Base-by-base conservation (phyloP, 2,888 invertebrate genomes). In the Dicycla oo region DNA sequence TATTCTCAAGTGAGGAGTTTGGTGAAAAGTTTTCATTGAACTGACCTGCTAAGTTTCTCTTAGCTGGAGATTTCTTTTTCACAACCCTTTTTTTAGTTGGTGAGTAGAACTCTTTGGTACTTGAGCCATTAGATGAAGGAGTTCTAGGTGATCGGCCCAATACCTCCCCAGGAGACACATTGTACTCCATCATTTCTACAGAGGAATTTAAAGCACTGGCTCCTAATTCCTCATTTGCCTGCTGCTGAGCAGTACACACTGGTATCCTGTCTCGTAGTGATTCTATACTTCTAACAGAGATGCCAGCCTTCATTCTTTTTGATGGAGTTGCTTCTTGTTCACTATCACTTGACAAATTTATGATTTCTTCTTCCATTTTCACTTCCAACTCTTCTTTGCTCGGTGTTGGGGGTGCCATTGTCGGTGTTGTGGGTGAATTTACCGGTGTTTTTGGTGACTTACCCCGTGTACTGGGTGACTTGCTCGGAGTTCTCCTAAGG, bases 41-140 rank as follows among this genome's bases (percentile, higher is more conserved):
- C 15, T 88, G 78, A 30, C 73, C 74, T 56, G 66, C 73, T 26
- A 95, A 88, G 78, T 90, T 93, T 66, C 88, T 91, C 66, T 91
- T 93, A 3, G 81, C 88, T 43, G 92, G 90, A 64, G 87, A 86
- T 61, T 71, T 90, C 69, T 89, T 87, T 23, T 73, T 65, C 0
- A 92, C 81, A 75, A 78, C 80, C 18, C 91, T 87, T 71, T 94
- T 94, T 79, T 94, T 94, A 3, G 82, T 87, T 7, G 95, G 95
- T 3, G 95, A 95, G 84, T 82, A 95, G 79, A 88, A 94, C 73
- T 89, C 93, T 6, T 80, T 87, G 11, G 90, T 86, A 47, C 78
- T 80, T 15, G 91, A 75, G 72, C 82, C 87, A 34, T 78, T 70
- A 40, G 73, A 76, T 43, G 82, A 62, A 63, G 77, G 86, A 38